phyloP scores from a whole-genome alignment of 2,888 invertebrate genomes.

The Drosophila recens region DNA sequence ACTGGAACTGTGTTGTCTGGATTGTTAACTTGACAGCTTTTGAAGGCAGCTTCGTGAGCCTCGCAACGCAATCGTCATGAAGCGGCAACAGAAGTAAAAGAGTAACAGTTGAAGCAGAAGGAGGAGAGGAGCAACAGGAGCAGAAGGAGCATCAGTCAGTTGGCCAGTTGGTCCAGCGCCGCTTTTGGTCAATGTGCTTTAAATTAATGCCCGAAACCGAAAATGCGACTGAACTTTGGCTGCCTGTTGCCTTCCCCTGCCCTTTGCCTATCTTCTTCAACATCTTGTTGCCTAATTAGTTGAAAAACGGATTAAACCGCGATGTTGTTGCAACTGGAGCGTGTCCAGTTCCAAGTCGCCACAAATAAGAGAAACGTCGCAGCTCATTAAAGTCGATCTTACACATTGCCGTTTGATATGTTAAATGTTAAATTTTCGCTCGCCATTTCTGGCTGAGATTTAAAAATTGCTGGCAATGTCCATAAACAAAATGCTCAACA shows the following conservation, averaged over 20 bases:
- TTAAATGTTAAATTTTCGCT: slow-evolving; percentile 25
- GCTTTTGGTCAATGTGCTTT: slow-evolving; percentile 73
- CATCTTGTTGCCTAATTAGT: slow-evolving; percentile 75
- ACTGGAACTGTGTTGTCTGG: slow-evolving; percentile 62
- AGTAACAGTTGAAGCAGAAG: slow-evolving; percentile 14
- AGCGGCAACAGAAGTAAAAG: slow-evolving; percentile 26
- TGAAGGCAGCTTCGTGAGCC: slow-evolving; percentile 77
- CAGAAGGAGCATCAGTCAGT: slow-evolving; percentile 5
- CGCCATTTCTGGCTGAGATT: slow-evolving; percentile 5
- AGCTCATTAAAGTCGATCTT: slow-evolving; percentile 59
- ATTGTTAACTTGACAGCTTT: slow-evolving; percentile 84
- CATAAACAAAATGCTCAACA: slow-evolving; percentile 63
- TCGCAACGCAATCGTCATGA: slow-evolving; percentile 67
- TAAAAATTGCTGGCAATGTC: slow-evolving; percentile 23
- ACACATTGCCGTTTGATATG: slow-evolving; percentile 43
- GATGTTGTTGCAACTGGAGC: slow-evolving; percentile 37
- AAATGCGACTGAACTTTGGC: slow-evolving; percentile 70
- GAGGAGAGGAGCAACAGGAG: not conserved
- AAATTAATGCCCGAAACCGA: slow-evolving; percentile 68
- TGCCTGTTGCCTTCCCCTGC: slow-evolving; percentile 34
- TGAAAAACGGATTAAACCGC: slow-evolving; percentile 63
- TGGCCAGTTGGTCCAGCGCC: slow-evolving; percentile 65
- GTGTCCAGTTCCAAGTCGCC: not conserved
- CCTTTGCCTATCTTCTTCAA: slow-evolving; percentile 1
- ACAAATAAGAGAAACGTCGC: slow-evolving; percentile 56